Percentiles rank a stretch among this genome's conserved stretches.
Conservation (phyloP, 2,113 vertebrate genomes). For the Tenebrosternarchus preto region DNA sequence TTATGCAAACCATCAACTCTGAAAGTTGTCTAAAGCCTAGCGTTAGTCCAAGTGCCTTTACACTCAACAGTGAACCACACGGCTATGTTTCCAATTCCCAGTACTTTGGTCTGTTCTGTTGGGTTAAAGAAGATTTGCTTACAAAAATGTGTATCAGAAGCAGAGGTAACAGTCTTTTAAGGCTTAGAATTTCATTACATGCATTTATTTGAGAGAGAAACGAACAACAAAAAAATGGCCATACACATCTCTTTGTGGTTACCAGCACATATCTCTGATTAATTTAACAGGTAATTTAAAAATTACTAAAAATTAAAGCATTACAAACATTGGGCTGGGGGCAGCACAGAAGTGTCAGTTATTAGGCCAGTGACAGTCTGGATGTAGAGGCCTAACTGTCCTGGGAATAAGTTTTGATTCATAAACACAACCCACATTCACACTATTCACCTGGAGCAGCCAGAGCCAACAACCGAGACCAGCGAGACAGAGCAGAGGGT, state of each 20-base stretch:
- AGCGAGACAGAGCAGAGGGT: neutral
- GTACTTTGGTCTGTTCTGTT: too few relatives aligned
- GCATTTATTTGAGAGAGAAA: conserved; percentile 77
- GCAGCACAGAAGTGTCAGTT: conserved; percentile 56
- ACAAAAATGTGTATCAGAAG: neutral
- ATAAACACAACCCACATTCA: neutral
- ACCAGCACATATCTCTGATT: conserved; percentile 76
- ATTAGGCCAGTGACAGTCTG: conserved; percentile 32
- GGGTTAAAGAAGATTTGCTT: too few relatives aligned
- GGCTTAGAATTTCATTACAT: conserved; percentile 67
- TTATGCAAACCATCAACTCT: too few relatives aligned
- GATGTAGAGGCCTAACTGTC: conserved; percentile 37
- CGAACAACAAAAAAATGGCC: conserved; percentile 70
- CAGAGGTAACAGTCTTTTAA: neutral
- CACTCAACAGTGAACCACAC: too few relatives aligned
- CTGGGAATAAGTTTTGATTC: conserved; percentile 7
- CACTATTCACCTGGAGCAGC: neutral
- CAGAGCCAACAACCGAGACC: neutral
- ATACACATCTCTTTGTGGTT: conserved; percentile 78
- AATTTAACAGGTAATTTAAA: conserved; percentile 77
- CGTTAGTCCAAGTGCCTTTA: too few relatives aligned
- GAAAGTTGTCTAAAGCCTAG: too few relatives aligned
- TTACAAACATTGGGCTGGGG: conserved; percentile 68
- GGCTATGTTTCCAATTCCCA: too few relatives aligned
- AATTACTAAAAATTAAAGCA: conserved; percentile 78